Evolutionary conservation across 2,113 vertebrate species (phyloP), one percentile per base, ranked within the genome.

Genomic region (Xenopus borealis): DNA sequence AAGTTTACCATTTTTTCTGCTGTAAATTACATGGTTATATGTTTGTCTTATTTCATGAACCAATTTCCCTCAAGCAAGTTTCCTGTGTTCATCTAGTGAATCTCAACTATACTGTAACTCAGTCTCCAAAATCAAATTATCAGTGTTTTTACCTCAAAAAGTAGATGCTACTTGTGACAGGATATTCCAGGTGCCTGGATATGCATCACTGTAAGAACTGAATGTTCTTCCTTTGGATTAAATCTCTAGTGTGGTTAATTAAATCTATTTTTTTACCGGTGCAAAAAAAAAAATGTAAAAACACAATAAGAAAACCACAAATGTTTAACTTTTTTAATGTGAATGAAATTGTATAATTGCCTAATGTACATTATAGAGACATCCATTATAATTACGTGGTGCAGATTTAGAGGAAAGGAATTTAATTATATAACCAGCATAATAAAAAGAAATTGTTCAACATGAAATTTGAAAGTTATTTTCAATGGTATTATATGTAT

Each of bases 261-360:
- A 11, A n/a, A 46, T 66, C 40, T 66, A 66, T 66, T 66, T 66
- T n/a, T 58, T 66, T 46, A 66, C 63, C 40, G 19, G 40, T 40
- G 40, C 63, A 40, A 40, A 40, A 40, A 46, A 66, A 66, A 33
- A n/a, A 46, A 45, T 66, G 45, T 46, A 16, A 19, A 66, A 46
- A 66, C 7, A 58, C 18, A 58, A 58, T 17, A 17, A n/a, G 2
- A 17, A 17, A 47, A 66, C 40, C 8, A 9, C 8, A 3, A 66
- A 10, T 46, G 1, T 19, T 19, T 66, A 12, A 17, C 18, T 58
- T 5, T 58, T 58, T 7, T 6, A 3, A 58, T 58, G 17, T 45
- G 17, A 46, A 46, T 16, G 3, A 11, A 18, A 45, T 46, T 16
- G n/a, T n/a, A 19, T 58, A 66, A 66, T 66, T 66, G 17, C 17